phyloP scores from a whole-genome alignment of 1,140 invertebrate genomes.

The roundworm (Caenorhabditis elegans) region DNA sequence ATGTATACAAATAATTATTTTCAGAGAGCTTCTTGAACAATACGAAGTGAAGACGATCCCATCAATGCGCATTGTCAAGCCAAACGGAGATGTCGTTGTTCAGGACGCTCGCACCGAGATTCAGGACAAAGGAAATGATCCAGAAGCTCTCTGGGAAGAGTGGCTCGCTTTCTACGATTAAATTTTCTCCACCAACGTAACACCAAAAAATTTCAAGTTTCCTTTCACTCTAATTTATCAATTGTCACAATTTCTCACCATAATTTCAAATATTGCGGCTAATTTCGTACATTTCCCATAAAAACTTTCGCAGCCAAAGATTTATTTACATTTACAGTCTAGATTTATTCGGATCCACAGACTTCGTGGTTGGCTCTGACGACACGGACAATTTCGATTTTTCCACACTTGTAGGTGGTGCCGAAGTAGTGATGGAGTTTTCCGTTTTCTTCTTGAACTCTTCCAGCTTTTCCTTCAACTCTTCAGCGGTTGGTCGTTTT shows the following conservation, averaged over 20 bases:
- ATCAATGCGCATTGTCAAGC: conserved; percentile 75
- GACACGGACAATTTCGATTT: no score
- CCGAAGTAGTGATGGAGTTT: background rate
- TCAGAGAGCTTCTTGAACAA: conserved; percentile 71
- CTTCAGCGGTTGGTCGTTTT: conserved; percentile 48
- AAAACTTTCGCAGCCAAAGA: no score
- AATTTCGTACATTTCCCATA: no score
- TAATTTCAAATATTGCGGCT: no score
- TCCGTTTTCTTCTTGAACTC: conserved; percentile 40
- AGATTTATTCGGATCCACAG: no score
- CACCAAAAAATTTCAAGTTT: no score
- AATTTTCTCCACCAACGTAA: conserved; percentile 40
- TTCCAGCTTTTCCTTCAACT: conserved; percentile 48
- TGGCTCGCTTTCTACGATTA: conserved; percentile 49
- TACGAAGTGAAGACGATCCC: conserved; percentile 77
- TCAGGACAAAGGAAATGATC: conserved; percentile 36
- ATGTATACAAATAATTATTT: no score
- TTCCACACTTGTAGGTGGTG: background rate
- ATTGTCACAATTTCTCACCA: no score
- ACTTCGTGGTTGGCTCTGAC: no score
- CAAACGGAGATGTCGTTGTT: conserved; percentile 71
- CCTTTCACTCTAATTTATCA: conserved; percentile 40
- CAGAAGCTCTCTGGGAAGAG: conserved; percentile 7
- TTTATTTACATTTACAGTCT: no score
- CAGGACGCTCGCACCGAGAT: conserved; percentile 71